Conservation (phyloP, 2,113 vertebrate species). For the Protobothrops flavoviridis region DNA sequence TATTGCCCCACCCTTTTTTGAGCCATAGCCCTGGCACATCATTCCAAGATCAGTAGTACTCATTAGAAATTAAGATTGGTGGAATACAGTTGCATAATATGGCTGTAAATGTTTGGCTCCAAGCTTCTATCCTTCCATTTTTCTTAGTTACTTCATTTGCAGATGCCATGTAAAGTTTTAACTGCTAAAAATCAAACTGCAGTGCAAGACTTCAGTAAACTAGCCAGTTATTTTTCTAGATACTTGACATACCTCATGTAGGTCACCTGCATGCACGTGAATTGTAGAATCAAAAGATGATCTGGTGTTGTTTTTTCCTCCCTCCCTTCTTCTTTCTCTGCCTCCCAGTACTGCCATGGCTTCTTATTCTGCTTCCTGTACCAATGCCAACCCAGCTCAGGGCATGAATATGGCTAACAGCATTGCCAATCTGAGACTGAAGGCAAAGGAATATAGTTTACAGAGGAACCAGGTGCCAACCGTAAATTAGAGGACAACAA, state of each 20-base stretch:
- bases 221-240: not conserved
- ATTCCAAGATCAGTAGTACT: not conserved
- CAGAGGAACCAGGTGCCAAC: conserved; percentile 96
- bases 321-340: conserved; percentile 49
- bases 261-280: not conserved
- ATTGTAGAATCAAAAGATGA: not conserved
- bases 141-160: not conserved
- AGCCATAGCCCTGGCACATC: not conserved
- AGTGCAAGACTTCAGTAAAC: not conserved
- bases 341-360: conserved; percentile 86
- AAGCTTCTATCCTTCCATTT: not conserved
- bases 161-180: not conserved
- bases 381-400: conserved; percentile 90
- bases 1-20: not conserved
- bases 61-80: not conserved
- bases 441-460: conserved; percentile 99
- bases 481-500: conserved; percentile 84
- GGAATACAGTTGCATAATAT: not conserved
- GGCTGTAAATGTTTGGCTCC: not conserved
- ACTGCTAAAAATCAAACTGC: not conserved
- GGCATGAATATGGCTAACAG: conserved; percentile 99
- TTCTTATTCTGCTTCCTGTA: conserved; percentile 91
- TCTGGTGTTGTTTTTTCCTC: conserved; percentile 30
- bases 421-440: conserved; percentile 99
- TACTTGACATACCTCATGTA: not conserved